These are phyloP conservation scores for Fundulus diaphanus DNA, from an alignment of 2,797 vertebrate species.

Conservation along the genomic window DNA sequence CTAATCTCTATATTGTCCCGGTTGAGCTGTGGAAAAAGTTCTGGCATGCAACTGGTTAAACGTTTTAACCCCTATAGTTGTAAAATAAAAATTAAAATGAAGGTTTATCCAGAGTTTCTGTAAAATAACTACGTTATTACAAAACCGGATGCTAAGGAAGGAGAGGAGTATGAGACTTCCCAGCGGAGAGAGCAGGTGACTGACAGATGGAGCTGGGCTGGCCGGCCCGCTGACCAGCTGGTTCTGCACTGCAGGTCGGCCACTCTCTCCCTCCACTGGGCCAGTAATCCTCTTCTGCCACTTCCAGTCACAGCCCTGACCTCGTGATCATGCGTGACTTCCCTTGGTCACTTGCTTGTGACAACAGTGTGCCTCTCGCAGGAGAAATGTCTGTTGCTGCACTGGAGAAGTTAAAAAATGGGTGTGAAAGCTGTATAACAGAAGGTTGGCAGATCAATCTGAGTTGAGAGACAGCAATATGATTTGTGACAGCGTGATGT, in stretches of 20 bases:
- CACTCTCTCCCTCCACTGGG: constrained; percentile 57
- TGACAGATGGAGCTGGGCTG: constrained; percentile 71
- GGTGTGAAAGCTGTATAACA: constrained; percentile 43
- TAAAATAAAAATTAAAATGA: not conserved
- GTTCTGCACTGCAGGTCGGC: constrained; percentile 60
- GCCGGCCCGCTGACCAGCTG: constrained; percentile 70
- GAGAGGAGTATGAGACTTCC: constrained; percentile 41
- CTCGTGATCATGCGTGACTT: constrained; percentile 44
- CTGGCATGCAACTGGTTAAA: not conserved
- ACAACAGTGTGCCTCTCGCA: constrained; percentile 35
- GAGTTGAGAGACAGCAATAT: constrained; percentile 67
- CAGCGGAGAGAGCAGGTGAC: constrained; percentile 69
- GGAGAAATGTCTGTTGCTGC: constrained; percentile 43
- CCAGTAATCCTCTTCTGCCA: constrained; percentile 68
- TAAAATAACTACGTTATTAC: not conserved
- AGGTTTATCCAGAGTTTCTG: not conserved
- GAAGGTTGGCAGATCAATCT: constrained; percentile 68
- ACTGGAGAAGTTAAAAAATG: constrained; percentile 28
- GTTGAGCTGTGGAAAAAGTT: not conserved
- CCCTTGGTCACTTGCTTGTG: constrained; percentile 48
- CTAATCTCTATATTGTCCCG: not conserved
- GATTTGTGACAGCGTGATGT: constrained; percentile 68
- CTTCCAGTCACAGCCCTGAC: constrained; percentile 62
- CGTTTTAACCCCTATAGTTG: not conserved
- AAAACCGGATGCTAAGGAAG: constrained; percentile 31